Percentiles rank a stretch among this genome's conserved stretches.
phyloP scores from a whole-genome alignment of 2,888 invertebrate genomes.

The Phorcus lineatus region DNA sequence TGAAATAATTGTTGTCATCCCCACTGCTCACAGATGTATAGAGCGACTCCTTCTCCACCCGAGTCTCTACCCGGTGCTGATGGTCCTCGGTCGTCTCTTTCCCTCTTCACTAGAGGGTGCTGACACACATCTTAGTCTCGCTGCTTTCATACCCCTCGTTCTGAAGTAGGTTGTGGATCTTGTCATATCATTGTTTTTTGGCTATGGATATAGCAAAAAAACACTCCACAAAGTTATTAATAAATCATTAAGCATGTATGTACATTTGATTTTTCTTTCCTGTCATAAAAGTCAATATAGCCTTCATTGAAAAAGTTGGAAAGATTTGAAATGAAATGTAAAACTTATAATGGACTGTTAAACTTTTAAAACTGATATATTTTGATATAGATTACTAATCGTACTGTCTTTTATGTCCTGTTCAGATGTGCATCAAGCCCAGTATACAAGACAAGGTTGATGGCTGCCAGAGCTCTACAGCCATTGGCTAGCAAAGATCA shows the following conservation, averaged over 20 bases:
- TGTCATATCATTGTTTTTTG: neutral
- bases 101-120: conserved; percentile 85
- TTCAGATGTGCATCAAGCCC: conserved; percentile 81
- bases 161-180: conserved; percentile 61
- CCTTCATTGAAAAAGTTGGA: no score
- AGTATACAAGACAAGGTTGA: conserved; percentile 83
- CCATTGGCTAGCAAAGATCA: conserved; percentile 78
- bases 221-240: no score
- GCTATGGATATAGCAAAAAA: no score
- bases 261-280: no score
- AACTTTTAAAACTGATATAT: no score
- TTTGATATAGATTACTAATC: no score
- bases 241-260: no score
- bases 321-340: no score
- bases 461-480: conserved; percentile 84
- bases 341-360: no score
- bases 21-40: neutral
- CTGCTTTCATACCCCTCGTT: conserved; percentile 82
- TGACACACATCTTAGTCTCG: conserved; percentile 82
- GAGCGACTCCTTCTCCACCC: conserved; percentile 76
- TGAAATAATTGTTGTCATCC: neutral
- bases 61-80: conserved; percentile 85
- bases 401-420: neutral
- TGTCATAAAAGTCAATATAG: no score
- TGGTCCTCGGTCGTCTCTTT: conserved; percentile 86